Base-by-base conservation (phyloP, 2,113 vertebrate genomes). In the Hydrolagus affinis region DNA sequence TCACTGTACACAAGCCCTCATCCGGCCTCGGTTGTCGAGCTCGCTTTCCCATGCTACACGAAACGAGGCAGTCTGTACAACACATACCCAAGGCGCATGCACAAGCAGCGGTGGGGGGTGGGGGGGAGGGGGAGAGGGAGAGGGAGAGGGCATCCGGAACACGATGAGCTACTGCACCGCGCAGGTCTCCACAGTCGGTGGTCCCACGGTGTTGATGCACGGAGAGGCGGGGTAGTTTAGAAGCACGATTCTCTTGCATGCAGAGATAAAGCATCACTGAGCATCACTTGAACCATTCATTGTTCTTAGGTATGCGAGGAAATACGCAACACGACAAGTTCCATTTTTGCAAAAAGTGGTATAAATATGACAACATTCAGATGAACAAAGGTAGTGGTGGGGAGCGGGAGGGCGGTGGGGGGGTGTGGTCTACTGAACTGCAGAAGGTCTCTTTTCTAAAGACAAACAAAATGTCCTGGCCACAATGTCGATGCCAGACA, bases 401-500 rank as follows among this genome's bases (percentile, higher is more conserved):
- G n/a, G n/a, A n/a, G n/a, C n/a, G 44, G 44, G 44, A 44, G 44
- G 44, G 44, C 1, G 44, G 44, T 44, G 1, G 1, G 6, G 2
- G 44, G 44, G 44, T 9, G 62, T 66, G 62, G 62, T 83, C 59
- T 80, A 62, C 60, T 83, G 25, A 32, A 30, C n/a, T 15, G 60
- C 62, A 64, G 32, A 83, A 83, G 78, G 78, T 62, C 78, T 66
- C 78, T 83, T 83, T 44, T 44, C 44, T 19, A 66, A 83, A 64
- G 23, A 83, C 23, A 44, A 44, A 6, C 6, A 44, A 44, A 44
- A 83, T 30, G 25, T 83, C 78, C 78, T 62, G 64, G 78, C 32
- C 62, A 83, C 78, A 83, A 68, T 64, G 66, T 83, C 78, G 60
- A 83, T 83, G 78, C 78, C 64, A 17, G 66, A 15, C 78, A 83